phyloP scores from a whole-genome alignment of 2,797 vertebrate genomes.

The Scyliorhinus canicula region DNA sequence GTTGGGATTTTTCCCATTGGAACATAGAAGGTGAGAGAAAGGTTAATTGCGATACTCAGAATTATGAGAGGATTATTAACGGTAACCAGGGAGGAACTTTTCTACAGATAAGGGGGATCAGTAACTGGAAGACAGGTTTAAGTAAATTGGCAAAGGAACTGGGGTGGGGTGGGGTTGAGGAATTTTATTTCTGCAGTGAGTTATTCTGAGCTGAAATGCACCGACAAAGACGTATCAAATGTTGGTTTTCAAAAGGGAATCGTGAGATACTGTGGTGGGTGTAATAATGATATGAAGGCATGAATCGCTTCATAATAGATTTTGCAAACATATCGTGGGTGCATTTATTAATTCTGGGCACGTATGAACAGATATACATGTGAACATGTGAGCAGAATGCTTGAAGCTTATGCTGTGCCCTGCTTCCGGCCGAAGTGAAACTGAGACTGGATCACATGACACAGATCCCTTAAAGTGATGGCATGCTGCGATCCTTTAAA shows the following conservation, averaged over 20 bases:
- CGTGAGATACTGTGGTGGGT: not conserved
- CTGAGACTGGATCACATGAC: too few relatives aligned
- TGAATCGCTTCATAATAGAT: too few relatives aligned
- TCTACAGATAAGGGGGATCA: not conserved
- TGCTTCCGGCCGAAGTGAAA: too few relatives aligned
- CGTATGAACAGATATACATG: too few relatives aligned
- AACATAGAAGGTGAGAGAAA: not conserved
- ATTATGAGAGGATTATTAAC: not conserved
- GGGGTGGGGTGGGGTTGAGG: too few relatives aligned
- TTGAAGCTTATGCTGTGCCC: too few relatives aligned
- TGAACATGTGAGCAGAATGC: too few relatives aligned
- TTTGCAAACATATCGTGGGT: too few relatives aligned
- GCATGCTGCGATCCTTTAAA: too few relatives aligned
- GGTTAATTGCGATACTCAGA: not conserved
- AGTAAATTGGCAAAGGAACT: not conserved
- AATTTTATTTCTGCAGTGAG: not conserved
- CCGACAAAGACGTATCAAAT: not conserved
- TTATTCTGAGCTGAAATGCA: not conserved
- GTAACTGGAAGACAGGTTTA: not conserved
- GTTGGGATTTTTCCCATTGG: not conserved
- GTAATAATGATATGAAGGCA: too few relatives aligned
- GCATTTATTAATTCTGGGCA: too few relatives aligned
- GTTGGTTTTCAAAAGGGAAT: not conserved
- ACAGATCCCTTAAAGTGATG: too few relatives aligned
- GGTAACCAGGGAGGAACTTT: not conserved